phyloP scores from a whole-genome alignment of 2,888 invertebrate genomes.

The Drosophila mercatorum region DNA sequence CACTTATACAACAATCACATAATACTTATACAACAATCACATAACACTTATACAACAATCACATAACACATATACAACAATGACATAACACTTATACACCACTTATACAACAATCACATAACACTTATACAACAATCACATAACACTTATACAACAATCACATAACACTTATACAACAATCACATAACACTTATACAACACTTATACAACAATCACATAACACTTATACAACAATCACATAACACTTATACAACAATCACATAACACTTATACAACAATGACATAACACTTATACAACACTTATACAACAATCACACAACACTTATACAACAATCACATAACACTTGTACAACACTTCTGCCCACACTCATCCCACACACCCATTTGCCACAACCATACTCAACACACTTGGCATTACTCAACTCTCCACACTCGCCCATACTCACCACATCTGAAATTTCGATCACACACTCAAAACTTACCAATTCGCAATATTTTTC shows the following conservation, averaged over 20 bases:
- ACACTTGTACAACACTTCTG: background rate
- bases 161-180: background rate
- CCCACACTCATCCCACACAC: background rate
- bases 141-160: too few species aligned
- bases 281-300: background rate
- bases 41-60: background rate
- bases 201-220: background rate
- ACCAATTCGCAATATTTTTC: background rate
- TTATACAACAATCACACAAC: background rate
- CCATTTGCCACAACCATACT: background rate
- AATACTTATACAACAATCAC: background rate
- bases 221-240: background rate
- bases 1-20: background rate
- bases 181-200: background rate
- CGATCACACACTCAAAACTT: background rate
- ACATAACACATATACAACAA: too few species aligned
- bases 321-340: background rate
- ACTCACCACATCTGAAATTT: constrained; percentile 8
- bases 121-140: background rate
- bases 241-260: background rate
- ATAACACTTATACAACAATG: background rate
- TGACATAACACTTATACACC: background rate
- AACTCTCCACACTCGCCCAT: constrained; percentile 6
- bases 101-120: background rate
- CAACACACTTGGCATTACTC: background rate